These are phyloP conservation scores for Torymus aiolomorphi DNA, from an alignment of 2,888 invertebrate genomes.

Conservation along the genomic window DNA sequence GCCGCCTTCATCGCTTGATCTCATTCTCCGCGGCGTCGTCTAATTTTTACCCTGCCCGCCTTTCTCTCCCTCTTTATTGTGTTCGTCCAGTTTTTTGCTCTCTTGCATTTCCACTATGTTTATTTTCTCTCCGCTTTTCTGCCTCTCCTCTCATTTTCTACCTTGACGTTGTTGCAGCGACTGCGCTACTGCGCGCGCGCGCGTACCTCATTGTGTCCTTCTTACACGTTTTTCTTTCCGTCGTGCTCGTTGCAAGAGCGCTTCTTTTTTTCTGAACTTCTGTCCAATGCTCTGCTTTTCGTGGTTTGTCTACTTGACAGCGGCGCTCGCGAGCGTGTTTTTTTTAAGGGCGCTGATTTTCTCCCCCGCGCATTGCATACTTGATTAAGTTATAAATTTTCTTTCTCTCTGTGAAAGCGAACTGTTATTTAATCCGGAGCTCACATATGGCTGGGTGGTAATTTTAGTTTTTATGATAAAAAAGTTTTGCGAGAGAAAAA, in stretches of 20 bases:
- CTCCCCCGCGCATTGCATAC: background rate
- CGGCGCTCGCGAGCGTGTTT: background rate
- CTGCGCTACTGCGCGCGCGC: background rate
- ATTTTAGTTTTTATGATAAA: too few species aligned
- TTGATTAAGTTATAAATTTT: background rate
- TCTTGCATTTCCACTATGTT: background rate
- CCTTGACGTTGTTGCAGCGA: background rate
- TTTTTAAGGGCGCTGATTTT: background rate
- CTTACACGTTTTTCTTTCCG: slow-evolving; percentile 16
- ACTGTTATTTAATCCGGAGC: too few species aligned
- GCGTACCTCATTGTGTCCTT: slow-evolving; percentile 26
- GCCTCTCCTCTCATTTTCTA: background rate
- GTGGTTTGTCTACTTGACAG: slow-evolving; percentile 9
- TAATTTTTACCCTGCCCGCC: slow-evolving; percentile 29
- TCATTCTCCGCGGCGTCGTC: slow-evolving; percentile 53
- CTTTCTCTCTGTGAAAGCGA: background rate
- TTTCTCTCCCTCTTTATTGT: slow-evolving; percentile 38
- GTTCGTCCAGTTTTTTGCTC: background rate
- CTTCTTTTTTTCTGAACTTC: background rate
- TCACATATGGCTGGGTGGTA: too few species aligned
- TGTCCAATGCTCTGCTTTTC: slow-evolving; percentile 17
- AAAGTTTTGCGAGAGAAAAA: too few species aligned
- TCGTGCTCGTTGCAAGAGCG: background rate
- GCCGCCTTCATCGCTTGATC: slow-evolving; percentile 41
- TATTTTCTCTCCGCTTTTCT: slow-evolving; percentile 6